Conservation (phyloP, 1,140 invertebrate species). For the Nixonia krombeini region DNA sequence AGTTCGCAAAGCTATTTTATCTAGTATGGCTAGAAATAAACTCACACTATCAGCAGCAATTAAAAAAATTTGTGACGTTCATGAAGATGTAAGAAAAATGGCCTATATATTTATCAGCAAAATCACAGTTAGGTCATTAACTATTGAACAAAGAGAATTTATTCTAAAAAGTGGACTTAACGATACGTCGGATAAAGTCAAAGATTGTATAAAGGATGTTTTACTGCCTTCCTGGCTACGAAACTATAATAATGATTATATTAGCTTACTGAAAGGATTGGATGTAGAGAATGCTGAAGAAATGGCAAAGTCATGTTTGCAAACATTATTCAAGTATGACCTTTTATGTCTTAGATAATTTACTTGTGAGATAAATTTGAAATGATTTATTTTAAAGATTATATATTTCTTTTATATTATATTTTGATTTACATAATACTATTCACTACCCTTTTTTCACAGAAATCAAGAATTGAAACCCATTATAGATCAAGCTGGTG, state of each 20-base stretch:
- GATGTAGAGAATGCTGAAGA: slow-evolving; percentile 70
- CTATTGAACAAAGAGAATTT: slow-evolving; percentile 77
- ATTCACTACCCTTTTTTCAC: too few relatives aligned
- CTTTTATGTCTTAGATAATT: too few relatives aligned
- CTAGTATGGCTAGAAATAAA: slow-evolving; percentile 62
- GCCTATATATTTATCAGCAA: slow-evolving; percentile 82
- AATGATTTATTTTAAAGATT: too few relatives aligned
- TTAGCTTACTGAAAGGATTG: slow-evolving; percentile 76
- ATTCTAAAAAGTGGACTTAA: slow-evolving; percentile 78
- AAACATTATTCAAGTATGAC: slow-evolving; percentile 65
- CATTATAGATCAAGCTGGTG: slow-evolving; percentile 54
- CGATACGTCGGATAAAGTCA: slow-evolving; percentile 74
- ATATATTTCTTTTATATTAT: too few relatives aligned
- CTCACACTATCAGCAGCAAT: slow-evolving; percentile 72
- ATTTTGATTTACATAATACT: too few relatives aligned
- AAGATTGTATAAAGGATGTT: slow-evolving; percentile 67
- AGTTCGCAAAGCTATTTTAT: slow-evolving; percentile 63
- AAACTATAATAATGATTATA: slow-evolving; percentile 74
- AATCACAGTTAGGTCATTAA: slow-evolving; percentile 77
- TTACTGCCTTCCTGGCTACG: slow-evolving; percentile 78
- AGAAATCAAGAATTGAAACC: slow-evolving; percentile 20
- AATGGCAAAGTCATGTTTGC: slow-evolving; percentile 47
- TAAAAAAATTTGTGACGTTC: slow-evolving; percentile 81
- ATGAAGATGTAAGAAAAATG: slow-evolving; percentile 81
- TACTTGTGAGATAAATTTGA: slow-evolving; percentile 76